These are phyloP conservation scores for Cephalotes varians DNA, from an alignment of 2,888 invertebrate genomes.

Conservation along the genomic window DNA sequence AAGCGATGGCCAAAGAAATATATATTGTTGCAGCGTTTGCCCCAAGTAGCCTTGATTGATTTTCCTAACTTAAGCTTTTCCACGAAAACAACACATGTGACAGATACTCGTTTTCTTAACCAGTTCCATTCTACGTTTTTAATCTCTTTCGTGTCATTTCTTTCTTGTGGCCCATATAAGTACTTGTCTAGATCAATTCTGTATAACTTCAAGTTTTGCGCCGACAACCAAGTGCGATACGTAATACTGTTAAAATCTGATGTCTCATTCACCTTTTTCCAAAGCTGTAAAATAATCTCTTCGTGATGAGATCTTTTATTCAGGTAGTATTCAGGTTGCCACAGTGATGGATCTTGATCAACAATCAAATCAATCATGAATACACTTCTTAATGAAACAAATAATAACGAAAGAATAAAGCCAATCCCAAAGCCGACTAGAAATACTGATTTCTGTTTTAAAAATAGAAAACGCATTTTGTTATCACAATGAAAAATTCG, in stretches of 20 bases:
- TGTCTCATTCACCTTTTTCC: constrained; percentile 41
- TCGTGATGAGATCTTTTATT: background rate
- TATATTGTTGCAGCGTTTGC: constrained; percentile 82
- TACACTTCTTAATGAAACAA: constrained; percentile 39
- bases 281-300: constrained; percentile 54
- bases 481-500: background rate
- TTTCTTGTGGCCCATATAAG: constrained; percentile 70
- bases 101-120: constrained; percentile 81
- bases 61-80: constrained; percentile 84
- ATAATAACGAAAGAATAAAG: constrained; percentile 52
- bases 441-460: constrained; percentile 58
- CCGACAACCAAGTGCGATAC: constrained; percentile 78
- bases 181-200: constrained; percentile 76
- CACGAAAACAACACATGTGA: constrained; percentile 86
- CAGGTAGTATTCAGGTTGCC: constrained; percentile 43
- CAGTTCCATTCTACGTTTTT: constrained; percentile 78
- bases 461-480: constrained; percentile 52
- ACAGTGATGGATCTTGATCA: background rate
- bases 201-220: constrained; percentile 62
- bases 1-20: constrained; percentile 81
- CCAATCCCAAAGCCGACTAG: constrained; percentile 69
- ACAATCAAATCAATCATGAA: background rate
- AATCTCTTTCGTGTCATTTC: constrained; percentile 14
- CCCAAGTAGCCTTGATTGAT: constrained; percentile 85
- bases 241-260: constrained; percentile 5